Evolutionary conservation across 2,888 invertebrate species (phyloP), one percentile per base, ranked within the genome.

Genomic region (Notodonta ziczac): DNA sequence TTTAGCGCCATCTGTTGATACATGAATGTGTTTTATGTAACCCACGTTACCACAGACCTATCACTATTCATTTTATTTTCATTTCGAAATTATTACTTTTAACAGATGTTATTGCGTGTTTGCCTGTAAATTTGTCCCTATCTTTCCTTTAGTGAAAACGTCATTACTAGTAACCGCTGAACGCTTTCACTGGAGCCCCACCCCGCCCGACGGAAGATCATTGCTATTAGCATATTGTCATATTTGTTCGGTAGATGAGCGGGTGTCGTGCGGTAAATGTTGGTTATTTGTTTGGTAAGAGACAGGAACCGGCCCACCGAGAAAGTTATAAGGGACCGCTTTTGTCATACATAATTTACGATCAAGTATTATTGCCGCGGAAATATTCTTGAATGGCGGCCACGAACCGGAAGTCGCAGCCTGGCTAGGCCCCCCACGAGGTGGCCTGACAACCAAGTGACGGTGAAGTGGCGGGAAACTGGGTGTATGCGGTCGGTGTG

Each of bases 241-340:
- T 5, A 39, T 39, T 54, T 54, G 54, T 54, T 54, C 39, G 24
- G 54, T 5, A 8, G 54, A 7, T 54, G 54, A n/a, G 39, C 54
- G 54, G 35, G 14, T 39, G n/a, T 52, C 8, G 6, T 50, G 16
- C 16, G 50, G 14, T 50, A 7, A n/a, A 48, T n/a, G 16, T 50
- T 50, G 8, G 50, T 5, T 52, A 13, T 52, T 32, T 52, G 9
- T 32, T 52, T 10, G 12, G 24, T 52, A 52, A 52, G 24, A 24
- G 32, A 0, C 16, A 16, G 10, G 50, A 52, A 52, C 52, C 24
- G 24, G 52, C 32, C 24, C 24, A 10, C 12, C 13, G 32, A 24
- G 65, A 59, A 62, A 60, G 61, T 39, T 53, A 42, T 42, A 42
- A 42, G 42, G 46, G 13, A 46, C 13, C n/a, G 4, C n/a, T 10